Percentiles rank a stretch among this genome's conserved stretches.
Conservation (phyloP, 2,797 vertebrate genomes). For the Salarias fasciatus region DNA sequence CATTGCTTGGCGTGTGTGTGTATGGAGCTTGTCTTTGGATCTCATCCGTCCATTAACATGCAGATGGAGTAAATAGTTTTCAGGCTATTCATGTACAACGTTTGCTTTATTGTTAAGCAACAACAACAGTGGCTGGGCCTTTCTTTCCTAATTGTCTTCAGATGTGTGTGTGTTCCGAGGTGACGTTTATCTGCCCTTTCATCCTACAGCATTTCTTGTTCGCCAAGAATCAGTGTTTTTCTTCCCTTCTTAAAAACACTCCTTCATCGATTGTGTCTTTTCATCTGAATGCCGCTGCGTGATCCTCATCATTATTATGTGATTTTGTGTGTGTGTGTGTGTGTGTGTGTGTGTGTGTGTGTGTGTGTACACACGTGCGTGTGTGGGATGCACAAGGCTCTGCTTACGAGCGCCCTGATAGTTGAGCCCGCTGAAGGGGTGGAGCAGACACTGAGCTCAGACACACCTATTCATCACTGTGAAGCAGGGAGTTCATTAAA, state of each 20-base stretch:
- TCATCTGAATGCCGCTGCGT: constrained; percentile 4
- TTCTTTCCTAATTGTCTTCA: constrained; percentile 10
- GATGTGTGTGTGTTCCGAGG: neutral
- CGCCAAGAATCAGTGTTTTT: constrained; percentile 27
- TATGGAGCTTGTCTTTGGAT: no score
- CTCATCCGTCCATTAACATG: neutral
- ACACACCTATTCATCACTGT: constrained; percentile 75
- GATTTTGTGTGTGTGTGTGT: constrained; percentile 17
- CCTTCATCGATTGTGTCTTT: constrained; percentile 18
- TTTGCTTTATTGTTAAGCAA: constrained; percentile 7
- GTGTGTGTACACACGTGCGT: constrained; percentile 9
- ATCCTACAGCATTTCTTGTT: constrained; percentile 19
- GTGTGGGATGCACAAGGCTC: constrained; percentile 26
- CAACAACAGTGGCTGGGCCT: neutral
- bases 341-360: constrained; percentile 12
- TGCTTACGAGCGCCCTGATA: constrained; percentile 35
- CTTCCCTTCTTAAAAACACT: neutral
- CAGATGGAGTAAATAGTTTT: neutral
- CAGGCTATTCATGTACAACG: neutral
- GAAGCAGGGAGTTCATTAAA: constrained; percentile 78
- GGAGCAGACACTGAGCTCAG: constrained; percentile 61
- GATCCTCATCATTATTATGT: constrained; percentile 15
- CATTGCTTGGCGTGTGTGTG: no score
- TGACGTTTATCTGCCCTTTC: constrained; percentile 17
- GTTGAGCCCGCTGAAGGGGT: constrained; percentile 59